Evolutionary conservation across 2,113 vertebrate species (phyloP).

Genomic region (Dinomys branickii): DNA sequence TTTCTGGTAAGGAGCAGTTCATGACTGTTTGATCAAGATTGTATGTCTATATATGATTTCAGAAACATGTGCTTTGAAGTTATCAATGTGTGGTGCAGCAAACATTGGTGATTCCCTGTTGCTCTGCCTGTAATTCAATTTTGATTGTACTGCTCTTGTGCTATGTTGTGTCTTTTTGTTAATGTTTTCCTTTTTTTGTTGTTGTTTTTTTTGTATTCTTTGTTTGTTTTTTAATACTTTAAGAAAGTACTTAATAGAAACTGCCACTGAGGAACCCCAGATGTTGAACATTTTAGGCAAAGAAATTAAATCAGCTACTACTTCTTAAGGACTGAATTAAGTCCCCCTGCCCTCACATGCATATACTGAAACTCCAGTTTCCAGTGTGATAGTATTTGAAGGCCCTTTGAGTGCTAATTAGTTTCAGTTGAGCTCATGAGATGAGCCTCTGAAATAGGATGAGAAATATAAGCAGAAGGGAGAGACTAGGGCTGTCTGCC

Average conservation of each 20-base stretch:
- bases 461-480: background rate
- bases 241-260: background rate
- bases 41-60: too few relatives aligned
- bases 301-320: background rate
- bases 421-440: background rate
- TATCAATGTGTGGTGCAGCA: too few relatives aligned
- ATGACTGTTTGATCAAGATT: too few relatives aligned
- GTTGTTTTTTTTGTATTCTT: too few relatives aligned
- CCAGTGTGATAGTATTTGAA: background rate
- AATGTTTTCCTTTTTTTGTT: too few relatives aligned
- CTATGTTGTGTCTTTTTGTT: too few relatives aligned
- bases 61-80: too few relatives aligned
- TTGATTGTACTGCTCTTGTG: too few relatives aligned
- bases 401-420: background rate
- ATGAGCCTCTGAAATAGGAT: background rate
- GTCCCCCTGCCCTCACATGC: background rate
- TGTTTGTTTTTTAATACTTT: too few relatives aligned
- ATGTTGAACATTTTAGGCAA: background rate
- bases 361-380: background rate
- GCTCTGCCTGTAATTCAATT: too few relatives aligned
- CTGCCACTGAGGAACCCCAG: background rate
- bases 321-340: background rate
- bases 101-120: too few relatives aligned
- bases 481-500: background rate
- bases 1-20: too few relatives aligned